Base-by-base conservation (phyloP, 2,888 invertebrate species). In the Digitonthophagus gazella region DNA sequence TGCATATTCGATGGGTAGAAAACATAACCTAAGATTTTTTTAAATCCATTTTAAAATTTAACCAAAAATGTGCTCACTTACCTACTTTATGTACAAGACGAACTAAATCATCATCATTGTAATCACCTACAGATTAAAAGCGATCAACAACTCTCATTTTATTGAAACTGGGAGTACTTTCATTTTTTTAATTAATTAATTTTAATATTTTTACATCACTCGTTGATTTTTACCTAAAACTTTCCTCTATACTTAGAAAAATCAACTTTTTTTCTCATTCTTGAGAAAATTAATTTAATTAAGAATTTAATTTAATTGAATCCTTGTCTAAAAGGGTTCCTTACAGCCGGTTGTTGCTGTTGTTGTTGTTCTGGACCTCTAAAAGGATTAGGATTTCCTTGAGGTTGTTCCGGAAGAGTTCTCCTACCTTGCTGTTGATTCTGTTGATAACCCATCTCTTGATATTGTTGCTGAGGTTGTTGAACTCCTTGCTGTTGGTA, bases 251-350 rank as follows among this genome's bases (percentile, higher is more conserved):
- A 5, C 16, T 11, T 57, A 6, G 57, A 57, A 57, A 16, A 80
- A 80, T 80, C 80, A 79, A 76, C 74, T 14, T 77, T 77, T 80
- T 80, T 79, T 80, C 80, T 81, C 28, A 44, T 8, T 3, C 28
- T 11, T 44, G 1, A 44, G 28, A 44, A 64, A 67, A 71, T n/a
- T n/a, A n/a, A n/a, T n/a, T n/a, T n/a, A n/a, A n/a, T n/a, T n/a
- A n/a, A n/a, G n/a, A 18, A 16, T 19, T 58, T 20, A 15, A n/a
- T 71, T 79, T 79, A 81, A 66, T 76, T 76, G 72, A 92, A 91
- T 82, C 92, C 92, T 88, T 92, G 92, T 81, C 93, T 89, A 85
- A 93, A 93, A 71, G 93, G 93, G 84, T 93, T 93, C 78, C 90
- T 88, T 78, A 84, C 83, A 78, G 71, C 65, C 58, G 69, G 66